These are phyloP conservation scores for Bambusicola thoracicus DNA, from an alignment of 2,113 vertebrate genomes.

Conservation along the genomic window DNA sequence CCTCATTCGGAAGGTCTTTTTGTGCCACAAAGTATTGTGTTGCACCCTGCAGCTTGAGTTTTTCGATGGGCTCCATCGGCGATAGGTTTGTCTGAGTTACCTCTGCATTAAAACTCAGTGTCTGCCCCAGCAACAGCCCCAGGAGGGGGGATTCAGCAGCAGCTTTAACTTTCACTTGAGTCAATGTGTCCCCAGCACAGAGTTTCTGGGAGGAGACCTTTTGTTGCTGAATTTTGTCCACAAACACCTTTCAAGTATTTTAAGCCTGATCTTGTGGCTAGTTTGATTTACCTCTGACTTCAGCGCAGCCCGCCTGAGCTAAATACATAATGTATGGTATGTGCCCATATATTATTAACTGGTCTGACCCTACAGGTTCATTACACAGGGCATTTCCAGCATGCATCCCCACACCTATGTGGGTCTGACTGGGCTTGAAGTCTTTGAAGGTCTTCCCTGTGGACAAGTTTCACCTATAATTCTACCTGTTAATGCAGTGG, in stretches of 20 bases:
- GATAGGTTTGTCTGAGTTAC: background rate
- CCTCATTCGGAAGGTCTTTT: conserved; percentile 66
- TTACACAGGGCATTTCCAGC: background rate
- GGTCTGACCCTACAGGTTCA: background rate
- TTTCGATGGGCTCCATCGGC: background rate
- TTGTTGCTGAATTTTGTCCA: background rate
- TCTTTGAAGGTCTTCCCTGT: background rate
- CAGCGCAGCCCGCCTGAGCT: background rate
- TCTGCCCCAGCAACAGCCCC: background rate
- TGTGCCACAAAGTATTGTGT: conserved; percentile 56
- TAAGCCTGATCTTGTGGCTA: background rate
- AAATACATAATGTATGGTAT: conserved; percentile 10
- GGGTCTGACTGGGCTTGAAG: background rate
- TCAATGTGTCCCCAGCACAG: rapidly evolving
- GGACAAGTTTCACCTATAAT: background rate
- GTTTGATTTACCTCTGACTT: conserved; percentile 7
- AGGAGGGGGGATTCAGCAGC: background rate
- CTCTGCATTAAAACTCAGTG: background rate
- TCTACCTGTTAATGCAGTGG: background rate
- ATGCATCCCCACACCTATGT: background rate
- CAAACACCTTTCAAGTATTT: background rate
- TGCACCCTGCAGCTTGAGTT: background rate
- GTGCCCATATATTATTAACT: conserved; percentile 8
- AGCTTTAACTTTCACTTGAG: background rate
- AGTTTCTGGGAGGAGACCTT: background rate